A percentile compares a stretch with the other conserved stretches of the same genome.
Conservation (phyloP, 2,888 invertebrate species). For the Bhutanitis thaidina region DNA sequence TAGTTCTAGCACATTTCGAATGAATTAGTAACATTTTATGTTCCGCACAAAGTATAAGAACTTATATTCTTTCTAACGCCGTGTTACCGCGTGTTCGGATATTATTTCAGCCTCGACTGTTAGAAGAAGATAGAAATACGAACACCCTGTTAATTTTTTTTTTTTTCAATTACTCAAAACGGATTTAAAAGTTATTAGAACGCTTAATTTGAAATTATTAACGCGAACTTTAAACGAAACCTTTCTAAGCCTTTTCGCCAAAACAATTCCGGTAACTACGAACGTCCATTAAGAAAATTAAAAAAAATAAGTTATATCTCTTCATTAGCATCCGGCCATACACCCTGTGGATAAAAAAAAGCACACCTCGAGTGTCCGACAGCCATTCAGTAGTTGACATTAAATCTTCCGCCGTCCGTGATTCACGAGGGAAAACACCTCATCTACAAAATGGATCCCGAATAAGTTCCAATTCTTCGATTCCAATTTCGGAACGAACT, state of each 20-base stretch:
- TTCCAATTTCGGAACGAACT: conserved; percentile 72
- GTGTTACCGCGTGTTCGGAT: too few species aligned
- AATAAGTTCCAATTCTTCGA: conserved; percentile 74
- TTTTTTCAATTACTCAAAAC: background rate
- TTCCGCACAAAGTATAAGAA: too few species aligned
- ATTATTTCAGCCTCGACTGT: too few species aligned
- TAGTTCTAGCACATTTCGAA: too few species aligned
- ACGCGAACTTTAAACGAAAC: background rate
- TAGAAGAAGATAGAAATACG: too few species aligned
- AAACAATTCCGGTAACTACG: background rate
- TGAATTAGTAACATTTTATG: too few species aligned
- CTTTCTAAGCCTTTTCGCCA: background rate
- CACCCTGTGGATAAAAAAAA: conserved; percentile 10
- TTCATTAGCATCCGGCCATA: conserved; percentile 12
- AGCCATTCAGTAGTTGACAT: conserved; percentile 1
- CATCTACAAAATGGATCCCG: conserved; percentile 72
- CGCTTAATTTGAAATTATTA: background rate
- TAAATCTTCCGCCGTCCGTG: conserved; percentile 27
- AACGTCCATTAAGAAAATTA: conserved; percentile 15
- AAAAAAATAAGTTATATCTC: conserved; percentile 13
- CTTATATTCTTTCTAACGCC: too few species aligned
- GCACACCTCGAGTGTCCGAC: background rate
- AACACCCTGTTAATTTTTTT: too few species aligned
- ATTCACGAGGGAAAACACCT: conserved; percentile 63
- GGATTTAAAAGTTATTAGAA: background rate